Evolutionary conservation across 2,888 invertebrate genomes (phyloP).

Genomic region (Strigamia transsilvanica): DNA sequence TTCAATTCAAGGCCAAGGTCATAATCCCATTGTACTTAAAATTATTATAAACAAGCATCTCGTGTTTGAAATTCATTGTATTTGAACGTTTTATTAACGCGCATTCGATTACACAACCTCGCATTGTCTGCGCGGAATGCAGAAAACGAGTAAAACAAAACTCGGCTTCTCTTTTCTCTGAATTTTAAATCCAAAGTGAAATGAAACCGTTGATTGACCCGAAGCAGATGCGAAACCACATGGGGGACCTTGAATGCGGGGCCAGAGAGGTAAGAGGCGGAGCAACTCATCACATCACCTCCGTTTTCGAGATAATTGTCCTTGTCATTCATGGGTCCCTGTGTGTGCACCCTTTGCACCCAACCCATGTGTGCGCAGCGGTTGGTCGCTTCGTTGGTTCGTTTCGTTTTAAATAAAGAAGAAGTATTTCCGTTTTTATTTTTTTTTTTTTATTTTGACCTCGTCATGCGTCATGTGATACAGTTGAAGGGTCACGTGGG

Average conservation of each 20-base stretch:
- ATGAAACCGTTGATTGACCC: background rate
- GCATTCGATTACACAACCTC: too few species aligned
- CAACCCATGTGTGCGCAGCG: background rate
- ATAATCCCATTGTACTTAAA: background rate
- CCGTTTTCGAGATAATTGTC: background rate
- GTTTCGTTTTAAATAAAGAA: background rate
- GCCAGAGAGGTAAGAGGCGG: constrained; percentile 1
- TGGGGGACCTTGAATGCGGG: background rate
- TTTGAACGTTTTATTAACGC: background rate
- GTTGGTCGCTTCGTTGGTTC: too few species aligned
- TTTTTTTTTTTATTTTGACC: constrained; percentile 12
- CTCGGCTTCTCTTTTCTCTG: background rate
- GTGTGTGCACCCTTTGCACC: background rate
- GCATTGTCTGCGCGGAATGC: background rate
- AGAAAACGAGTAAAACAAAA: too few species aligned
- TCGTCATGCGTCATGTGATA: background rate
- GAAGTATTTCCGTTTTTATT: background rate
- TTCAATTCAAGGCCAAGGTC: constrained; percentile 37
- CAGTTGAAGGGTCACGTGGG: background rate
- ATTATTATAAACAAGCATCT: background rate
- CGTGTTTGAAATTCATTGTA: background rate
- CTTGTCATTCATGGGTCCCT: background rate
- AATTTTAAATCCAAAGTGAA: too few species aligned
- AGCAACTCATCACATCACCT: constrained; percentile 16
- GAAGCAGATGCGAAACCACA: background rate